Base-by-base conservation (phyloP, 2,888 invertebrate species). In the Choristoneura rosaceana region DNA sequence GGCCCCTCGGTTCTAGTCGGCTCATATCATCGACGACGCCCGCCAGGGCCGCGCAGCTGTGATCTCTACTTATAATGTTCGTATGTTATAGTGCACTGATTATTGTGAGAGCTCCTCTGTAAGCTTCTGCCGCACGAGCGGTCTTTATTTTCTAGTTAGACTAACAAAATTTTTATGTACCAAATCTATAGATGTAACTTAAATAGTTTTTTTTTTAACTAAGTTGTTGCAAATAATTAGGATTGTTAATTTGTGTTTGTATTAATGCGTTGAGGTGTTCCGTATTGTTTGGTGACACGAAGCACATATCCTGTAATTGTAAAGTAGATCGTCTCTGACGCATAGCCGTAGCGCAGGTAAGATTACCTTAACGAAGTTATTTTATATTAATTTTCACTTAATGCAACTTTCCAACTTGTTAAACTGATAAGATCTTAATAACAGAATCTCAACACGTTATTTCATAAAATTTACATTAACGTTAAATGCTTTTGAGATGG, bases 111-210 rank as follows among this genome's bases (percentile, higher is more conserved):
- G 81, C 80, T 81, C 79, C 79, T 79, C 77, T 75, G 77, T 79
- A 69, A 66, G 70, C 69, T 74, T 84, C 81, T 76, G 80, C 87
- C 87, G 87, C 85, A 80, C 76, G 76, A 79, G 87, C 87, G 86
- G 86, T 81, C 82, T 81, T 85, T 86, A 82, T 87, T 91, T 90
- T 91, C 87, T 93, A 93, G 92, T 91, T 92, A 92, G 90, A 87
- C 84, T 92, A 91, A 91, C 89, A 86, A 91, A 93, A 92, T 91
- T 91, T 85, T 91, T 90, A 91, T 93, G 92, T 92, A 94, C 93
- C 93, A 94, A 94, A 94, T 90, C 88, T 88, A 85, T 93, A 93
- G 93, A 84, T 88, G 87, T 92, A 93, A 92, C 88, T 88, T 85
- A 86, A 90, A 87, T 89, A 87, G 83, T 84, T 84, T 81, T 77